Evolutionary conservation across 1,140 invertebrate genomes (phyloP), one percentile per base, ranked within the genome.

Genomic region (Mylabris phalerata): DNA sequence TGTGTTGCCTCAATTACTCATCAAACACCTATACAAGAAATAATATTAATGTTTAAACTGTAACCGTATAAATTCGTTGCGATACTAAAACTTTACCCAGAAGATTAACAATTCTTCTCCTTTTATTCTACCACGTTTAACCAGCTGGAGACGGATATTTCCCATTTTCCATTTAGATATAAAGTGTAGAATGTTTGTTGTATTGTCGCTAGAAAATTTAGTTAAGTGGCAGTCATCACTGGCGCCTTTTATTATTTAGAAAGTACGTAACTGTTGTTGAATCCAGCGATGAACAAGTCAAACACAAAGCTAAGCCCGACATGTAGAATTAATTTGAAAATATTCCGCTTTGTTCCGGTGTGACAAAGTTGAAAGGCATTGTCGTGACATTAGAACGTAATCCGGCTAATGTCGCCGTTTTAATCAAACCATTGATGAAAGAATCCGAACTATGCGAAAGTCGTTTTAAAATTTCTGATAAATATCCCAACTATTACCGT

Each of bases 121-220:
- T 19, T 19, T 19, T 19, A 19, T 19, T 2, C 19, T 19, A 19
- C 19, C 19, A 32, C 32, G 32, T 7, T 32, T 2, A 7, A 32
- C 32, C 0, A 7, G 19, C 27, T 26, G 24, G 24, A 26, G 38
- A n/a, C 26, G 25, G 7, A 26, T 26, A 26, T 48, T 48, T 11
- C 25, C 25, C 51, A 46, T 46, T 54, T 54, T 26, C 43, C 51
- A 54, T 54, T 54, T 46, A 54, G 46, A 43, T 43, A 52, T 25
- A 32, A 32, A 10, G 46, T 19, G 24, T 13, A 9, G 45, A 24
- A 48, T 10, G 24, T 43, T 24, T n/a, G 50, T 41, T 40, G 44
- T 54, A 54, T 27, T 54, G 51, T 54, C 46, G 51, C 51, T 46
- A 42, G 51, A 25, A 54, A 54, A 54, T 54, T 54, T 45, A 54